Evolutionary conservation across 2,113 vertebrate species (phyloP).

Genomic region (Telmatochromis sp.): DNA sequence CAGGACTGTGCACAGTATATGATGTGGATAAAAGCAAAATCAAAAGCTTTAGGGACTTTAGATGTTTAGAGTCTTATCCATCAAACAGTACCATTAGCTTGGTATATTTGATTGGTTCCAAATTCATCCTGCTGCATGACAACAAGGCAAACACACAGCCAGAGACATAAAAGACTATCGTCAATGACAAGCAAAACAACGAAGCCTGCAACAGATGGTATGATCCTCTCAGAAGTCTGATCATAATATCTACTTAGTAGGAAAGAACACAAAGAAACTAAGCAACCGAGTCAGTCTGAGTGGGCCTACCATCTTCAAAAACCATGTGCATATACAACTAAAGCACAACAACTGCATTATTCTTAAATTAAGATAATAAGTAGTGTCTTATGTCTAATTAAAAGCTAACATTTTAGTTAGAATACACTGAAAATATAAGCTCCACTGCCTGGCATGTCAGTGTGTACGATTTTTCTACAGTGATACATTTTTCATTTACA

Average conservation of each 20-base stretch:
- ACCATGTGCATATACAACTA: background rate
- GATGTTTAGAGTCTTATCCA: background rate
- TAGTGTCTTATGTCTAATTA: background rate
- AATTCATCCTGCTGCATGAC: background rate
- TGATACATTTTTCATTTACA: background rate
- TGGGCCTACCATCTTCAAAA: background rate
- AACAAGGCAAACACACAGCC: background rate
- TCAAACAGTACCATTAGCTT: background rate
- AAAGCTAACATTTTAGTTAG: background rate
- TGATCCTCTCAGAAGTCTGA: background rate
- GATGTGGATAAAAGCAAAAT: background rate
- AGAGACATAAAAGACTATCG: background rate
- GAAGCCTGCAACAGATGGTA: background rate
- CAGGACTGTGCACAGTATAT: background rate
- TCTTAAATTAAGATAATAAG: background rate
- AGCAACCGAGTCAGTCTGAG: background rate
- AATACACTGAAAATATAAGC: background rate
- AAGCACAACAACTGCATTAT: background rate
- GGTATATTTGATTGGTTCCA: background rate
- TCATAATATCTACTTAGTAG: background rate
- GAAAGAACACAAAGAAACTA: background rate
- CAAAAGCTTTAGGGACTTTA: background rate
- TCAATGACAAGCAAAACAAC: background rate
- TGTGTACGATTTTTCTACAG: background rate
- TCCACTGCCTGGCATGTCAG: background rate